These are phyloP conservation scores for Onthophagus taurus DNA, from an alignment of 1,140 invertebrate genomes.

Conservation along the genomic window DNA sequence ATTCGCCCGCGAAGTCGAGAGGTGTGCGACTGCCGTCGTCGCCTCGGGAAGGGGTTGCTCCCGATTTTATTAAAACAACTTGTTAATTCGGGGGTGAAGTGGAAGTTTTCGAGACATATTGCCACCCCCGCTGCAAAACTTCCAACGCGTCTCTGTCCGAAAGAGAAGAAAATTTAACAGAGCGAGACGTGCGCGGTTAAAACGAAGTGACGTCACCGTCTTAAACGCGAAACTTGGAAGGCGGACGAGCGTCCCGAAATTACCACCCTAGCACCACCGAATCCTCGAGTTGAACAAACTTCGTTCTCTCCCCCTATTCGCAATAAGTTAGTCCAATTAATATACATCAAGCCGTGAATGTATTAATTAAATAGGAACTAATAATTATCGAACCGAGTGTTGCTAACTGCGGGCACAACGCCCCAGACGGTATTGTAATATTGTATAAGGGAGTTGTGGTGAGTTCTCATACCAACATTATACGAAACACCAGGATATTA, in stretches of 20 bases:
- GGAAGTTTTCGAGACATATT: conserved; percentile 26
- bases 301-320: conserved; percentile 15
- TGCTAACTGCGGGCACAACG: conserved; percentile 18
- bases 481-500: no score
- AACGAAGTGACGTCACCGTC: not conserved
- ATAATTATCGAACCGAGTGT: conserved; percentile 36
- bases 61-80: conserved; percentile 38
- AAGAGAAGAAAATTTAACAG: no score
- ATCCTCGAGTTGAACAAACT: not conserved
- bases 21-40: conserved; percentile 19
- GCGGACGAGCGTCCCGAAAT: no score
- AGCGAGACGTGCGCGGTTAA: conserved; percentile 6
- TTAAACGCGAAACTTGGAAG: not conserved
- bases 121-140: conserved; percentile 14
- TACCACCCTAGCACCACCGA: no score
- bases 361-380: conserved; percentile 35
- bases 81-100: conserved; percentile 38
- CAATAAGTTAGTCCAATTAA: conserved; percentile 37
- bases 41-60: conserved; percentile 22
- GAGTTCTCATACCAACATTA: no score
- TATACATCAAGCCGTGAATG: conserved; percentile 37
- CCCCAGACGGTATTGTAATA: no score
- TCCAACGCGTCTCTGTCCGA: conserved; percentile 14
- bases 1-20: conserved; percentile 25
- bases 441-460: no score